A percentile compares a stretch with the other conserved stretches of the same genome.
Conservation (phyloP, 2,888 invertebrate species). For the Trachelus troglodyta region DNA sequence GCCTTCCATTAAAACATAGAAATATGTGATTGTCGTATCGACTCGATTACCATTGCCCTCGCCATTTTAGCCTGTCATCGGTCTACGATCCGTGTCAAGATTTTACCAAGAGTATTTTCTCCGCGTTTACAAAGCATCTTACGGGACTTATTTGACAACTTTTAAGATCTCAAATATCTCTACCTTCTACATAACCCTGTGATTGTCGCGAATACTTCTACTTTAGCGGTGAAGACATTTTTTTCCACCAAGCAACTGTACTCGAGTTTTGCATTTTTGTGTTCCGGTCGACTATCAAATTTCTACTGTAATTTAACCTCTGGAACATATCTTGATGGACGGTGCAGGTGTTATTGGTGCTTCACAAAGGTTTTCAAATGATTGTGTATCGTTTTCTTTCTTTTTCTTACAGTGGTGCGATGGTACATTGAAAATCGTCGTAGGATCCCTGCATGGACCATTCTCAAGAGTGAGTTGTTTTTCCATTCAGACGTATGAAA, state of each 20-base stretch:
- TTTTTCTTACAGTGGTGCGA: slow-evolving; percentile 39
- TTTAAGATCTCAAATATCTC: not conserved
- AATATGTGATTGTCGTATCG: slow-evolving; percentile 38
- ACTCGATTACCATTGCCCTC: slow-evolving; percentile 29
- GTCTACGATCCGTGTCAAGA: slow-evolving; percentile 35
- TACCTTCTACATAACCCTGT: not conserved
- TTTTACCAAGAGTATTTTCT: not conserved
- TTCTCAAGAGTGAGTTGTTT: slow-evolving; percentile 52
- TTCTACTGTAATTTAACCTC: not conserved
- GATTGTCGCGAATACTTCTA: not conserved
- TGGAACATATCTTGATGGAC: not conserved
- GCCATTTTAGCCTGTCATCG: slow-evolving; percentile 58
- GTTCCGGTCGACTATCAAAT: not conserved
- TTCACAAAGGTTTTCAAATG: not conserved
- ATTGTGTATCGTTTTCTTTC: not conserved
- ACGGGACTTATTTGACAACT: not conserved
- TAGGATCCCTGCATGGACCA: slow-evolving; percentile 53
- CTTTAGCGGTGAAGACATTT: not conserved
- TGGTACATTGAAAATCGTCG: slow-evolving; percentile 47
- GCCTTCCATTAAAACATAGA: slow-evolving; percentile 8
- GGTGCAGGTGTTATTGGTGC: not conserved
- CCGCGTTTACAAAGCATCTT: not conserved
- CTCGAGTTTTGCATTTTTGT: slow-evolving; percentile 1
- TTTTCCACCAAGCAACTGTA: slow-evolving; percentile 14
- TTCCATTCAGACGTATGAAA: not conserved